These are phyloP conservation scores for Percina caprodes DNA, from an alignment of 2,113 vertebrate species.

Conservation along the genomic window DNA sequence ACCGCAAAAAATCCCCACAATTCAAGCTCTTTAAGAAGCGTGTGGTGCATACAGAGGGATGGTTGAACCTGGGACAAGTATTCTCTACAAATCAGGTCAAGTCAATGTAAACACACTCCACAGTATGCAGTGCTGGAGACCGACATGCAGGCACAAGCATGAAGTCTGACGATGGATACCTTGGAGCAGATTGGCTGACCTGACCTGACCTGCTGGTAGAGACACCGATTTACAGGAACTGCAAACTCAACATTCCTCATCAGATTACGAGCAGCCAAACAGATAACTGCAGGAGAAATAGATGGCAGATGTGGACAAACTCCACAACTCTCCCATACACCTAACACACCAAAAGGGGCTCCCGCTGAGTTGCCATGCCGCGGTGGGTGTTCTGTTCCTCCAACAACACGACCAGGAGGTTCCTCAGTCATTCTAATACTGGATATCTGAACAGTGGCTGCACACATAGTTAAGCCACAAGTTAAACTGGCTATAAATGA, in stretches of 20 bases:
- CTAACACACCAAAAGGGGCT: neutral
- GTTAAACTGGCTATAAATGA: neutral
- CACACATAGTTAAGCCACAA: neutral
- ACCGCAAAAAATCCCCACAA: neutral
- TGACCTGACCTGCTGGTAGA: constrained; percentile 33
- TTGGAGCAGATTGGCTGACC: constrained; percentile 40
- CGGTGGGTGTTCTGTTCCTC: neutral
- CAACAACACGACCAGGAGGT: neutral
- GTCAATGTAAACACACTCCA: constrained; percentile 44
- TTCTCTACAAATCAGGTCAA: constrained; percentile 41
- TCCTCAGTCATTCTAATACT: no score
- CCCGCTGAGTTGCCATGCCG: neutral
- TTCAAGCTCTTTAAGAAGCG: neutral
- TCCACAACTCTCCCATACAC: constrained; percentile 29
- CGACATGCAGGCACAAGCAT: constrained; percentile 51
- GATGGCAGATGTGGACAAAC: constrained; percentile 18
- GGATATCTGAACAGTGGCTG: neutral
- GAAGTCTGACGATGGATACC: constrained; percentile 20
- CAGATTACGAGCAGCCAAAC: constrained; percentile 37
- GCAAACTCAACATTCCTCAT: constrained; percentile 62
- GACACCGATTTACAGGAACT: constrained; percentile 65
- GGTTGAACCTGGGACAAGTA: constrained; percentile 6
- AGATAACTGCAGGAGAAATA: constrained; percentile 20
- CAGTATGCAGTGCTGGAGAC: constrained; percentile 35
- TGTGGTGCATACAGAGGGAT: neutral